Conservation (phyloP, 2,888 invertebrate species). For the Dexiosoma caninum region DNA sequence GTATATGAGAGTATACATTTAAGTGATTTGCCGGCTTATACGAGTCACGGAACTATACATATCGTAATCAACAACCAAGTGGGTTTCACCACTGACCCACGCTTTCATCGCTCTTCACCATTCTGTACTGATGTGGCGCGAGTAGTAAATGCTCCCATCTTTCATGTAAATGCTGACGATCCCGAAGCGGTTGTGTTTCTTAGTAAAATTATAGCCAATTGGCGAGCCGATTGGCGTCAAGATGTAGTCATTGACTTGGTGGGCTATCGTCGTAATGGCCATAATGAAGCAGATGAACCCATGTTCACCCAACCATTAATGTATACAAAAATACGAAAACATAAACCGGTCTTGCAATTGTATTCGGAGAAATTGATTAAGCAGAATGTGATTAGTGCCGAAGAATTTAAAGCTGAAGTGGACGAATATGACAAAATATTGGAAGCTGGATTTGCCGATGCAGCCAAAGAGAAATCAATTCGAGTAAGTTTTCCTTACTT, state of each 20-base stretch:
- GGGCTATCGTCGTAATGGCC: constrained; percentile 91
- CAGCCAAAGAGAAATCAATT: constrained; percentile 81
- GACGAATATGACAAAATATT: constrained; percentile 78
- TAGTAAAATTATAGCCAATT: constrained; percentile 93
- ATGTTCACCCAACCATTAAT: constrained; percentile 96
- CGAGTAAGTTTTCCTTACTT: constrained; percentile 8
- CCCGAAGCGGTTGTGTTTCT: constrained; percentile 94
- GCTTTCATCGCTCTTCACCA: constrained; percentile 89
- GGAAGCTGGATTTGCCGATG: constrained; percentile 81
- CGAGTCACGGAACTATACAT: constrained; percentile 82
- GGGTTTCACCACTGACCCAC: constrained; percentile 95
- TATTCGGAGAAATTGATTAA: constrained; percentile 86
- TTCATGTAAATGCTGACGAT: constrained; percentile 96
- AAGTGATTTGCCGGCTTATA: constrained; percentile 82
- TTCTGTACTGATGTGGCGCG: constrained; percentile 95
- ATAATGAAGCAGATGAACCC: constrained; percentile 96
- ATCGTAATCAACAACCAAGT: constrained; percentile 87
- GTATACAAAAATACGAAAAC: constrained; percentile 90
- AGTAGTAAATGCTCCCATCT: constrained; percentile 93
- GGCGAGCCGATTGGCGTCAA: constrained; percentile 90
- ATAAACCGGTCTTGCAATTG: constrained; percentile 82
- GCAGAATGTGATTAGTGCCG: constrained; percentile 85
- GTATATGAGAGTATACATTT: constrained; percentile 83
- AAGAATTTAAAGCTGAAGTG: constrained; percentile 81
- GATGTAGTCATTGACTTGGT: constrained; percentile 91